phyloP scores from a whole-genome alignment of 1,140 invertebrate species.

The Araneus ventricosus region DNA sequence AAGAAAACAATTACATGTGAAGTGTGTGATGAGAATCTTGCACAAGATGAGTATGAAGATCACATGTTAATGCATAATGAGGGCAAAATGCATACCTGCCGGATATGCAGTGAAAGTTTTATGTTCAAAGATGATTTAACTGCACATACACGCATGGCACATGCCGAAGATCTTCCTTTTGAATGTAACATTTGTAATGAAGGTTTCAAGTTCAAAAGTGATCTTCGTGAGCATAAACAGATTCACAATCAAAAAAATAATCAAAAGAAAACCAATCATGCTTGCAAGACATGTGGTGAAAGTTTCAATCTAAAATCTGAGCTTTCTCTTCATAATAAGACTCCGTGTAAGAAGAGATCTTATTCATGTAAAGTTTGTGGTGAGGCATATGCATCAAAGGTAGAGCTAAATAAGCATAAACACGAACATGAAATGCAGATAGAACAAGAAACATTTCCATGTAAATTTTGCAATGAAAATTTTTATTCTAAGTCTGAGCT shows the following conservation, averaged over 20 bases:
- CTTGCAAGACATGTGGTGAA: conserved; percentile 12
- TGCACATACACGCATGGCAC: conserved; percentile 19
- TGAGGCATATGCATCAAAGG: not conserved
- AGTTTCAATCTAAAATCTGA: conserved; percentile 36
- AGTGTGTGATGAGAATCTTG: conserved; percentile 57
- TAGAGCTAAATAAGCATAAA: not conserved
- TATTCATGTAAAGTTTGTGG: conserved; percentile 42
- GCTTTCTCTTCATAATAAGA: not conserved
- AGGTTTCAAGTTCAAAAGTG: conserved; percentile 70
- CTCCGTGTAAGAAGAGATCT: conserved; percentile 2
- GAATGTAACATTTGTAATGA: conserved; percentile 59
- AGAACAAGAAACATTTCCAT: not conserved
- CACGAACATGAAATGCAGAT: not conserved
- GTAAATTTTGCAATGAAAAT: conserved; percentile 13
- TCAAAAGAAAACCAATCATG: not conserved
- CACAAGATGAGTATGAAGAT: conserved; percentile 43
- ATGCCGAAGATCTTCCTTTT: conserved; percentile 55
- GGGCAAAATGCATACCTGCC: conserved; percentile 54
- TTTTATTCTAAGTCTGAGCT: conserved; percentile 51
- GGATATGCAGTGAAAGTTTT: conserved; percentile 60
- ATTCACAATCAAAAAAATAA: conserved; percentile 62
- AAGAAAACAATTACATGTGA: conserved; percentile 25
- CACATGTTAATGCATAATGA: conserved; percentile 65
- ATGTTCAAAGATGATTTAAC: conserved; percentile 68
- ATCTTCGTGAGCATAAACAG: conserved; percentile 66